phyloP scores from a whole-genome alignment of 1,140 invertebrate species.

The Polypedilum vanderplanki region DNA sequence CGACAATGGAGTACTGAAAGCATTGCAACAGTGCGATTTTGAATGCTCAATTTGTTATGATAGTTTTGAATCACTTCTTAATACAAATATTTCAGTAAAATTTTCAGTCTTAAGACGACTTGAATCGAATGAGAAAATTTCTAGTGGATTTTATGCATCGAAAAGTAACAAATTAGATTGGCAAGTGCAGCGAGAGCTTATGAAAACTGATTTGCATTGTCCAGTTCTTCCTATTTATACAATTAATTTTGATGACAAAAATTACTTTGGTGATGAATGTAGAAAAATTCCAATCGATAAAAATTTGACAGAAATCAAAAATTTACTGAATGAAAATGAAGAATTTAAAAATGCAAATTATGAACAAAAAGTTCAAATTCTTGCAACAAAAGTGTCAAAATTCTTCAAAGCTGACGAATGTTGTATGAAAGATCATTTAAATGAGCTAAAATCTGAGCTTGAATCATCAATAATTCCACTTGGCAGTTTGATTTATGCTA shows the following conservation, averaged over 20 bases:
- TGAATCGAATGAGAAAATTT: not conserved
- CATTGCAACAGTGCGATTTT: not conserved
- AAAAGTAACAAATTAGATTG: not conserved
- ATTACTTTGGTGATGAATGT: not conserved
- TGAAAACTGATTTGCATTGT: not conserved
- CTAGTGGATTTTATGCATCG: not conserved
- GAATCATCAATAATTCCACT: not conserved
- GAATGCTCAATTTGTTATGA: not conserved
- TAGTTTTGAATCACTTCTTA: not conserved
- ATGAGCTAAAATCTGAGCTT: not conserved
- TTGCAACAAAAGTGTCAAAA: not conserved
- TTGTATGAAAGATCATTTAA: not conserved
- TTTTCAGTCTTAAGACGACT: not conserved
- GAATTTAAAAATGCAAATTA: not conserved
- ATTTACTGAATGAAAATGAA: not conserved
- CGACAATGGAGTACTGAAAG: not conserved
- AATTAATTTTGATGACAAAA: not conserved
- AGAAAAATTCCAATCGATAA: not conserved
- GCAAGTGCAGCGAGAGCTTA: not conserved
- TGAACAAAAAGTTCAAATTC: not conserved
- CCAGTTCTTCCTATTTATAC: not conserved
- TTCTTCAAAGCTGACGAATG: not conserved
- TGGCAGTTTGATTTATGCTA: not conserved
- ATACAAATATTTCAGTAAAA: conserved; percentile 1
- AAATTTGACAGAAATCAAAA: not conserved